A percentile compares a stretch with the other conserved stretches of the same genome.
Evolutionary conservation across 2,113 vertebrate species (phyloP).

Genomic region (Ailuropoda melanoleuca): DNA sequence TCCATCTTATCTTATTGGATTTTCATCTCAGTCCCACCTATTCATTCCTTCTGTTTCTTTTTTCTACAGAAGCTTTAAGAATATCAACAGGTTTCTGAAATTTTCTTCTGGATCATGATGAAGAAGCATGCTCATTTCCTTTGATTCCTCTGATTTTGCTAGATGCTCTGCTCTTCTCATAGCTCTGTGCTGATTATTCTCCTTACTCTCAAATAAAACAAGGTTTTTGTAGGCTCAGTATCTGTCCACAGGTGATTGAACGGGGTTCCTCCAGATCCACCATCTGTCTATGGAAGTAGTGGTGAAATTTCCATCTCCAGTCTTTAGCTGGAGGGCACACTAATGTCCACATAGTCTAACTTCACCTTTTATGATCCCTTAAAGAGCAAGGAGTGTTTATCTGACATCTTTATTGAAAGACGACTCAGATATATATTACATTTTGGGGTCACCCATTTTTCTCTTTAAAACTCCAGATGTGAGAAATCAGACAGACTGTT

Average conservation of each 20-base stretch:
- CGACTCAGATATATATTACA: neutral
- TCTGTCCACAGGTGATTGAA: neutral
- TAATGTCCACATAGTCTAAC: neutral
- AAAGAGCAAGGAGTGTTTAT: neutral
- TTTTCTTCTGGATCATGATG: neutral
- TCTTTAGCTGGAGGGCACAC: neutral
- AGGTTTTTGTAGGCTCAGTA: neutral
- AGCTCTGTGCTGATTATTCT: constrained; percentile 30
- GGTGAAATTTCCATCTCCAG: neutral
- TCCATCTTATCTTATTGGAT: constrained; percentile 7
- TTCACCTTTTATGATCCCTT: neutral
- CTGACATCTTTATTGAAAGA: neutral
- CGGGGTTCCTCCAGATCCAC: neutral
- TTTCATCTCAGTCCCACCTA: neutral
- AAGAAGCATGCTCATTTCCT: constrained; percentile 17
- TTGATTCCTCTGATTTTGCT: neutral
- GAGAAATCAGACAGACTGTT: neutral
- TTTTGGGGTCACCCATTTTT: neutral
- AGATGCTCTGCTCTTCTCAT: neutral
- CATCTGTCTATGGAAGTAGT: neutral
- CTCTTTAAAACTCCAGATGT: constrained; percentile 41
- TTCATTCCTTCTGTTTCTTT: constrained; percentile 19
- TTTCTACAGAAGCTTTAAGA: constrained; percentile 21
- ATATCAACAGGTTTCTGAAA: neutral
- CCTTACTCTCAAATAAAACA: constrained; percentile 27